phyloP scores from a whole-genome alignment of 2,888 invertebrate species.

The Hypolimnas misippus region DNA sequence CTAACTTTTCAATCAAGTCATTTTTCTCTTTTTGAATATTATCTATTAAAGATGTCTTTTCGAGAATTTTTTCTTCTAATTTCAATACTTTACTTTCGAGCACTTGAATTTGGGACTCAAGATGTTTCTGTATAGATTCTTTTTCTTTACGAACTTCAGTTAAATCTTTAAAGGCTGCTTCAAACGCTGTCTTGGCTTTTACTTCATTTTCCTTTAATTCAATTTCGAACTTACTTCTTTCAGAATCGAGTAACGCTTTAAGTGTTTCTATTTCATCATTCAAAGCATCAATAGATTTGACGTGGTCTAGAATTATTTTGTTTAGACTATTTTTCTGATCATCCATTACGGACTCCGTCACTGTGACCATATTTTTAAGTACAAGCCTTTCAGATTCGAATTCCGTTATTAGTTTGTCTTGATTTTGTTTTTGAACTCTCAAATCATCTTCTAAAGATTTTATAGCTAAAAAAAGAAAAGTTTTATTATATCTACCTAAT shows the following conservation, averaged over 20 bases:
- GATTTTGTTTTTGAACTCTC: conserved; percentile 54
- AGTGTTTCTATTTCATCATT: conserved; percentile 50
- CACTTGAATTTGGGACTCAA: conserved; percentile 25
- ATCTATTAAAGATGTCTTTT: conserved; percentile 24
- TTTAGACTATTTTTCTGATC: conserved; percentile 58
- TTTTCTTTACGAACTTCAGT: conserved; percentile 37
- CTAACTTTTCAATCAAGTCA: conserved; percentile 24
- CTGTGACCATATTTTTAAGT: conserved; percentile 66
- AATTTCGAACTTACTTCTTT: conserved; percentile 43
- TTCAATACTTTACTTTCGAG: conserved; percentile 19
- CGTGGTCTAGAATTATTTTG: conserved; percentile 53
- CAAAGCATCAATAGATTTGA: conserved; percentile 51
- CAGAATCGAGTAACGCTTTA: conserved; percentile 43
- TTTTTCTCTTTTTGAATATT: conserved; percentile 29
- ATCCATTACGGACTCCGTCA: conserved; percentile 69
- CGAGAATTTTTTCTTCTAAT: conserved; percentile 17
- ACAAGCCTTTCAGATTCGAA: conserved; percentile 65
- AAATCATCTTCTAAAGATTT: conserved; percentile 58
- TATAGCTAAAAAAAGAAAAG: conserved; percentile 51
- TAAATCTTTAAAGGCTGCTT: conserved; percentile 48
- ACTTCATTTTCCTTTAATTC: conserved; percentile 50
- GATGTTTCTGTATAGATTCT: conserved; percentile 25
- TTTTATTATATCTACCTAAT: background rate
- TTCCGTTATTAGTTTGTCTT: conserved; percentile 60
- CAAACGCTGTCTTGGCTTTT: conserved; percentile 37